Conservation (phyloP, 2,888 invertebrate species). For the Alentia gelatinosa region DNA sequence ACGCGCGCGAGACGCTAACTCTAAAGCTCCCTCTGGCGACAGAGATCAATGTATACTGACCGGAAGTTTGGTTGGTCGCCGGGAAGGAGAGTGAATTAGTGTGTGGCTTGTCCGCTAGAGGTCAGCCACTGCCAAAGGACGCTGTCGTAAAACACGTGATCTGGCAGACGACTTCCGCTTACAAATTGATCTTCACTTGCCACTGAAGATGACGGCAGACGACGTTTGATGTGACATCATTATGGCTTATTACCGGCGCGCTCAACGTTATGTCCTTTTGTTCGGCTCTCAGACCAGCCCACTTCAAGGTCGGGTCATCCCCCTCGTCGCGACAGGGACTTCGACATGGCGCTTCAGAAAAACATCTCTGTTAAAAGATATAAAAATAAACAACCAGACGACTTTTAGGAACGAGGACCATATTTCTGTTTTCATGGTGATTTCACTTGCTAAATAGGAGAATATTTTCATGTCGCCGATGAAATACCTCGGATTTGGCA, state of each 20-base stretch:
- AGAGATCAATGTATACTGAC: conserved; percentile 24
- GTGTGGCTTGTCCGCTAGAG: conserved; percentile 29
- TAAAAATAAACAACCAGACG: too few relatives aligned
- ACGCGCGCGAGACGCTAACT: conserved; percentile 20
- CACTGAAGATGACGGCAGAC: conserved; percentile 30
- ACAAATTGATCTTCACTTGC: conserved; percentile 47
- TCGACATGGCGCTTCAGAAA: too few relatives aligned
- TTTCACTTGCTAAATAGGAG: too few relatives aligned
- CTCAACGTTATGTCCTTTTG: neutral
- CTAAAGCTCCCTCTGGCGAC: neutral
- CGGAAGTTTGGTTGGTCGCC: neutral
- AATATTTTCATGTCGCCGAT: too few relatives aligned
- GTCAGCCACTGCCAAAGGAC: conserved; percentile 22
- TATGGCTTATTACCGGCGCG: conserved; percentile 42
- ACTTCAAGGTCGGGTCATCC: neutral
- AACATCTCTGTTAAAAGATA: too few relatives aligned
- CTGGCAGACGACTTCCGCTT: conserved; percentile 4
- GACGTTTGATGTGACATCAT: conserved; percentile 45
- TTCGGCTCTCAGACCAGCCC: neutral
- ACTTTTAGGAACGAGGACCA: too few relatives aligned
- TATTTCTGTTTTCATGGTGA: too few relatives aligned
- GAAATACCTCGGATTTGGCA: too few relatives aligned
- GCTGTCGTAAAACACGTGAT: conserved; percentile 4
- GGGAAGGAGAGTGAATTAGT: neutral
- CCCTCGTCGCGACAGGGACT: neutral